These are phyloP conservation scores for Lycocorax pyrrhopterus DNA, from an alignment of 2,113 vertebrate genomes.

Conservation along the genomic window DNA sequence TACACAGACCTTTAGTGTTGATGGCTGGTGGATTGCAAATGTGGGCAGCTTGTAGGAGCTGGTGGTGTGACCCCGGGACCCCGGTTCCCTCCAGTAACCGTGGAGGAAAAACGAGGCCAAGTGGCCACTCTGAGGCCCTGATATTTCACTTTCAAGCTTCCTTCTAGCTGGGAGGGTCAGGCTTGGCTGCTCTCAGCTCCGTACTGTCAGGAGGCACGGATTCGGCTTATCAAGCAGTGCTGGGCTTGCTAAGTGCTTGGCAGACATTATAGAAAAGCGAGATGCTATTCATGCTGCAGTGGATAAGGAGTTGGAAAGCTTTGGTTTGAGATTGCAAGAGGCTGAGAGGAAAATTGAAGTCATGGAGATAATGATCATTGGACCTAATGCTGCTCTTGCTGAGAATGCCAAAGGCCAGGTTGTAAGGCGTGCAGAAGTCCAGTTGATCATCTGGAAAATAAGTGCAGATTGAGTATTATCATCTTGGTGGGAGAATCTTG, in stretches of 20 bases:
- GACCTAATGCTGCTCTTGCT: constrained; percentile 55
- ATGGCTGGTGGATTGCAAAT: background rate
- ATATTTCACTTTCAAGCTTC: constrained; percentile 12
- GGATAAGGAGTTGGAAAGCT: constrained; percentile 56
- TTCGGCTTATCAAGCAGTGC: constrained; percentile 38
- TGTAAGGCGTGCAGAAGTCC: constrained; percentile 42
- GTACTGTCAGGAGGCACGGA: background rate
- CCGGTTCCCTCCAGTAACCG: no score
- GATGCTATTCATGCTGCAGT: constrained; percentile 54
- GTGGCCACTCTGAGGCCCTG: background rate
- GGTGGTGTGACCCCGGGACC: background rate
- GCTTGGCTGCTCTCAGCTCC: constrained; percentile 25
- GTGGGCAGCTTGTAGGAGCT: background rate
- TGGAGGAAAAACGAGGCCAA: background rate
- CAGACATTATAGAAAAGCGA: constrained; percentile 39
- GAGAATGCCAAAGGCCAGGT: constrained; percentile 60
- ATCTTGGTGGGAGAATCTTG: constrained; percentile 27
- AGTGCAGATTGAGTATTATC: constrained; percentile 53
- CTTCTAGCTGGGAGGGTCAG: constrained; percentile 30
- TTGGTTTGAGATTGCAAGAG: constrained; percentile 52
- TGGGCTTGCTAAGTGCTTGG: constrained; percentile 53
- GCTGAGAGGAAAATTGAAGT: constrained; percentile 66
- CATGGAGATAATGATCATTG: constrained; percentile 58
- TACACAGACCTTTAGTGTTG: accelerated
- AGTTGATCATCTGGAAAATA: constrained; percentile 62